Conservation (phyloP, 2,888 invertebrate species). For the Mactromeris polynyma region DNA sequence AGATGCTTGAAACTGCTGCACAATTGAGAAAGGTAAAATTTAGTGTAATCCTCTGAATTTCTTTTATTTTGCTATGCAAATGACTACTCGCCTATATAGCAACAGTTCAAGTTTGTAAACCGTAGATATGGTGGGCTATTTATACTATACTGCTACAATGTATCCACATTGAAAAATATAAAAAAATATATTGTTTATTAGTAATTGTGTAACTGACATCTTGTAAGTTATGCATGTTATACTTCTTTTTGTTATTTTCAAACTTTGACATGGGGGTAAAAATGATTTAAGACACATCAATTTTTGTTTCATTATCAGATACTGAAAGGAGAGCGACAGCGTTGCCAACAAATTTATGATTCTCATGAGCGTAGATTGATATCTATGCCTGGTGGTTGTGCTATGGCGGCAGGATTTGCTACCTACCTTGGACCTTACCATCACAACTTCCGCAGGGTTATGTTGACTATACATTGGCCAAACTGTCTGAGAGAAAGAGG, state of each 20-base stretch:
- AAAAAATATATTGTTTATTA: too few species aligned
- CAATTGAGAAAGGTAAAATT: conserved; percentile 83
- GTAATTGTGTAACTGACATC: too few species aligned
- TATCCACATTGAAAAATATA: too few species aligned
- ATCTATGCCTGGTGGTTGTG: conserved; percentile 84
- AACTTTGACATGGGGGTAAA: too few species aligned
- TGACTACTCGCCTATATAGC: too few species aligned
- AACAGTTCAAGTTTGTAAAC: too few species aligned
- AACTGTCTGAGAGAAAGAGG: conserved; percentile 86
- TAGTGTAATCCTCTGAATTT: too few species aligned
- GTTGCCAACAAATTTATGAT: conserved; percentile 85
- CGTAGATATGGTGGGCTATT: too few species aligned
- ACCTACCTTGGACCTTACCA: conserved; percentile 87
- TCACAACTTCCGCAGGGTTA: conserved; percentile 85
- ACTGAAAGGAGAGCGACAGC: conserved; percentile 79
- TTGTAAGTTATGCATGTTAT: too few species aligned
- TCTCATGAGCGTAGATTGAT: conserved; percentile 80
- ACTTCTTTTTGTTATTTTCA: too few species aligned
- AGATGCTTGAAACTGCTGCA: conserved; percentile 85
- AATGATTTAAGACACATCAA: not conserved
- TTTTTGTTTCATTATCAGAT: conserved; percentile 67
- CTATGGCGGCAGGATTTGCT: conserved; percentile 85
- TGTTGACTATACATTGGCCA: conserved; percentile 87
- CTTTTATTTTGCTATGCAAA: too few species aligned
- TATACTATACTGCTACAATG: too few species aligned